Percentiles rank a stretch among this genome's conserved stretches.
Conservation (phyloP, 2,797 vertebrate genomes). For the Melopsittacus undulatus region DNA sequence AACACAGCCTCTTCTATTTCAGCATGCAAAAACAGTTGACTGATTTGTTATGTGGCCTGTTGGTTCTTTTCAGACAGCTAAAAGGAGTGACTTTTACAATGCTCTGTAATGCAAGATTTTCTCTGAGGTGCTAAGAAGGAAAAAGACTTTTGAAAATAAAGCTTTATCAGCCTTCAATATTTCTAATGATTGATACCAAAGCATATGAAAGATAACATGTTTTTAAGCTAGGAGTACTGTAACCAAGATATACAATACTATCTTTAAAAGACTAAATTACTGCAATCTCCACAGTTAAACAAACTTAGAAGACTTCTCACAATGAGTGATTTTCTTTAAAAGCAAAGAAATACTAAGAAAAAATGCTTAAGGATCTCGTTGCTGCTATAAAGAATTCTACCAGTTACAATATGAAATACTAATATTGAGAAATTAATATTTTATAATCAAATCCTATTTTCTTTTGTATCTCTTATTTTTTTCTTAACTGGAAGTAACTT, state of each 20-base stretch:
- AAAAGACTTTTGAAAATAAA: conserved; percentile 48
- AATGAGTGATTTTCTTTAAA: background rate
- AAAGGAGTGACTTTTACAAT: background rate
- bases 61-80: conserved; percentile 27
- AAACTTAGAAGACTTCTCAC: background rate
- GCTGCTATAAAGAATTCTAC: background rate
- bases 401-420: conserved; percentile 12
- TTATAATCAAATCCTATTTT: background rate
- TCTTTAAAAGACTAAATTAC: conserved; percentile 24
- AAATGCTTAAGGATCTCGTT: background rate
- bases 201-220: background rate
- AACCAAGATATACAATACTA: background rate
- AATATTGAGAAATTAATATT: background rate
- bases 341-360: background rate
- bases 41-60: conserved; percentile 8
- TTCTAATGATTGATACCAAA: conserved; percentile 45
- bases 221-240: conserved; percentile 34
- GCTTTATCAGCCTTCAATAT: conserved; percentile 26
- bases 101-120: conserved; percentile 38
- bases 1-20: background rate
- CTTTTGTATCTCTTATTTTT: background rate
- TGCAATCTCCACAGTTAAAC: background rate
- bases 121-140: conserved; percentile 12
- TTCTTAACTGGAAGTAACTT: background rate
- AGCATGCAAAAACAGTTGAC: background rate